Percentiles rank a stretch among this genome's conserved stretches.
Evolutionary conservation across 2,113 vertebrate genomes (phyloP).

Genomic region (Anhinga rufa): DNA sequence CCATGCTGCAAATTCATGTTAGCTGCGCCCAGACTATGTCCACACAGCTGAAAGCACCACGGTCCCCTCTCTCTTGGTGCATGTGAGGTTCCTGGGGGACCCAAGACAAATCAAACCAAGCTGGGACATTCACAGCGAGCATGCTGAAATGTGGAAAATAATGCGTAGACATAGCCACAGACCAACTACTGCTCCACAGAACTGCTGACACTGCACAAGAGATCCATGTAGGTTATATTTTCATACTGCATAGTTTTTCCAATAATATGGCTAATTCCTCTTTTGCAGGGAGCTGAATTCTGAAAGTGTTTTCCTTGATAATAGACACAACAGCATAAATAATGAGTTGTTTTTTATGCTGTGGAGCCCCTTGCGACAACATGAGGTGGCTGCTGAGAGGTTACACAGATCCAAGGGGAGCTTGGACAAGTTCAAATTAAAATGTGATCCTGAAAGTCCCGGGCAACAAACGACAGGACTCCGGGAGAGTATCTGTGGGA

Average conservation of each 20-base stretch:
- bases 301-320: background rate
- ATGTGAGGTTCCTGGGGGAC: background rate
- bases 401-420: background rate
- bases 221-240: background rate
- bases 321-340: background rate
- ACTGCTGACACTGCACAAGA: background rate
- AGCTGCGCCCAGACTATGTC: background rate
- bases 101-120: fast-evolving
- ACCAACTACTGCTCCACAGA: background rate
- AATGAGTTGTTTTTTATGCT: background rate
- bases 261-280: background rate
- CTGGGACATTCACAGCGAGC: no score
- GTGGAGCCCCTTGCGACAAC: background rate
- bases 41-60: background rate
- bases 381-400: background rate
- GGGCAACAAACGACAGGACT: background rate
- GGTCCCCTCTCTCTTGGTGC: background rate
- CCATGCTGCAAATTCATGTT: fast-evolving
- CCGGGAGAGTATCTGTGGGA: background rate
- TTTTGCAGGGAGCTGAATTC: background rate
- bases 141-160: background rate
- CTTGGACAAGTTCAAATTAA: background rate
- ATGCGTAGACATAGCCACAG: fast-evolving
- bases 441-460: background rate
- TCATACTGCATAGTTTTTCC: background rate